Evolutionary conservation across 2,113 vertebrate genomes (phyloP), one percentile per base, ranked within the genome.

Genomic region (rabbit (Oryctolagus cuniculus)): DNA sequence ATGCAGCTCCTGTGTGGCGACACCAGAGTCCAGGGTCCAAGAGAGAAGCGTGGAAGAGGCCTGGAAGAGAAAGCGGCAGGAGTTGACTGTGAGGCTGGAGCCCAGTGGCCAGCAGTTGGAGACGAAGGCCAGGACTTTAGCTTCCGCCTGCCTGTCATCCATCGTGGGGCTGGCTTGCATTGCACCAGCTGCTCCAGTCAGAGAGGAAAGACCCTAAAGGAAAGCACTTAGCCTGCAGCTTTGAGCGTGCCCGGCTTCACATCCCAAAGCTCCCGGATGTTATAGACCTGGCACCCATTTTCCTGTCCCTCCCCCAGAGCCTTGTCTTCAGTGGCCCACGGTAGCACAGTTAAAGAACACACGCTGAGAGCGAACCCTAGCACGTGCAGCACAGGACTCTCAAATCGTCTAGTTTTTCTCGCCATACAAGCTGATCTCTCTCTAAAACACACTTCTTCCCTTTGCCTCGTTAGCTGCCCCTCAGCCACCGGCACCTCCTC

Each of bases 381-480:
- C 21, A 77, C 63, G 16, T 19, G 31, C 1, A 49, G 5, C 67
- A 27, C n/a, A 36, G 5, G 8, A 10, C 31, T 67, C 6, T 17
- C 3, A n/a, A 83, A 63, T 53, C 70, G 63, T 15, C 44, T 85
- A 25, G 25, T 24, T 36, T 38, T 92, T 44, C 69, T 82, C 31
- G 78, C 75, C n/a, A 22, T 44, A 49, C 10, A 69, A 13, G 38
- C 11, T 29, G 5, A 21, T 38, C 8, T 44, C 17, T 93, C 69
- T 89, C 66, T 80, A 51, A 84, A 96, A 84, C 82, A 79, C 24
- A 44, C 63, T 75, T 81, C 36, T 64, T 88, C 38, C 6, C 53
- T 55, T 86, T 82, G 90, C n/a, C 58, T 5, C 21, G 10, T n/a
- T 12, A 58, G 55, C 38, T 67, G 58, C 13, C 24, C 34, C 29